These are phyloP conservation scores for Benitochromis conjunctus DNA, from an alignment of 2,113 vertebrate genomes.

Conservation along the genomic window DNA sequence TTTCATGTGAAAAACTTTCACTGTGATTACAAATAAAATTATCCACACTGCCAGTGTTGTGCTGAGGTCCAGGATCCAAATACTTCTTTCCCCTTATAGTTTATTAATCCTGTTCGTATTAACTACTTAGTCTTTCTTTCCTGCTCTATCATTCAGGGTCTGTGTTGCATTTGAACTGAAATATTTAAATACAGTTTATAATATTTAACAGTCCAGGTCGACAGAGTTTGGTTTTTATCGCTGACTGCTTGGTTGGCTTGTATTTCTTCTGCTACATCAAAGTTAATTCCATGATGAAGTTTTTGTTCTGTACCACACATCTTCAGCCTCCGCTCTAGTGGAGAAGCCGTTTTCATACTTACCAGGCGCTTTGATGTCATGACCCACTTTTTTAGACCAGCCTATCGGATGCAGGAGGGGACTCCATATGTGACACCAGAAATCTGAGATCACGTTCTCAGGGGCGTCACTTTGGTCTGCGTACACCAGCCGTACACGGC, in stretches of 20 bases:
- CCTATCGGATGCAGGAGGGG: slow-evolving; percentile 89
- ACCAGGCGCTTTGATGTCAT: slow-evolving; percentile 81
- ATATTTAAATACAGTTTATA: too few relatives aligned
- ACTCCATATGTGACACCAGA: slow-evolving; percentile 97
- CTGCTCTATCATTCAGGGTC: too few relatives aligned
- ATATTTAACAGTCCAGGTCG: neutral
- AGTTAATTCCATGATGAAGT: neutral
- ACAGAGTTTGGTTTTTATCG: neutral
- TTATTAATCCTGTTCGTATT: neutral
- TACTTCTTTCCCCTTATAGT: neutral
- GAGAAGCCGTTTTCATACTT: neutral
- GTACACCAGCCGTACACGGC: slow-evolving; percentile 87
- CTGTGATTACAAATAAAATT: neutral
- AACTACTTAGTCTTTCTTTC: neutral
- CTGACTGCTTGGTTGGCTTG: neutral
- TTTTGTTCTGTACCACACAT: neutral
- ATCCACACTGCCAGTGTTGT: neutral
- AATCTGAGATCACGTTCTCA: slow-evolving; percentile 66
- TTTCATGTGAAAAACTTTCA: neutral
- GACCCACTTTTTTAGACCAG: slow-evolving; percentile 89
- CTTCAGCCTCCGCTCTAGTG: neutral
- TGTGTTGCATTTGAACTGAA: too few relatives aligned
- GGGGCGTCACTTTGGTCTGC: slow-evolving; percentile 76
- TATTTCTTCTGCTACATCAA: neutral
- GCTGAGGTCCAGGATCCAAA: neutral